Evolutionary conservation across 1,140 invertebrate genomes (phyloP), one percentile per base, ranked within the genome.

Genomic region (Halictus rubicundus): DNA sequence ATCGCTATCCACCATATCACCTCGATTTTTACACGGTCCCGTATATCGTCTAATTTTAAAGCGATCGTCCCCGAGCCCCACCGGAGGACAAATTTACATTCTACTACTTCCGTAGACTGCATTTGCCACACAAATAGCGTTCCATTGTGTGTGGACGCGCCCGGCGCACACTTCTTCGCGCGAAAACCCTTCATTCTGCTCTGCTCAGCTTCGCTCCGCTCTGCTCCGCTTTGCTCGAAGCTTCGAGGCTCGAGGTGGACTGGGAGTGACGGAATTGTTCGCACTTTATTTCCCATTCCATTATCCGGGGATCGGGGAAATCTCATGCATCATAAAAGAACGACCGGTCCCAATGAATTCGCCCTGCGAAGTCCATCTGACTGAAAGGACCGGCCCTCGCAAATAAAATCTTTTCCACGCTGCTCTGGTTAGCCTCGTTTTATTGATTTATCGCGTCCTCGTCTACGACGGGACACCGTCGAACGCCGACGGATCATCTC

Each of bases 241-340:
- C 42, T 12, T 46, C 42, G 42, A 12, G 42, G 9, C 42, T 46
- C 39, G 61, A 57, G 54, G 71, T 69, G 71, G 69, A 42, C 61
- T 46, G 60, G 64, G 68, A 69, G 68, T 82, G 83, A 78, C 83
- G 79, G 79, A 82, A 86, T 86, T 80, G 83, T 81, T 81, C 79
- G 78, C 78, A 85, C 84, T 85, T 86, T 85, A 82, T 85, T 85
- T 57, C 66, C 83, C 78, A 71, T 85, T 82, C 70, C 74, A 85
- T 82, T 85, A 82, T 80, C 75, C 65, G 63, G 21, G 74, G 68
- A 82, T 86, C 79, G 77, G 52, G 66, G 70, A 82, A 85, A 69
- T 86, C 83, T 85, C 83, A 81, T 75, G 79, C 83, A 78, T 85
- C 66, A 78, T 85, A 86, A 86, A 86, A 79, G 84, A 82, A 80